Conservation (phyloP, 2,888 invertebrate species). For the Keiferia lycopersicella region DNA sequence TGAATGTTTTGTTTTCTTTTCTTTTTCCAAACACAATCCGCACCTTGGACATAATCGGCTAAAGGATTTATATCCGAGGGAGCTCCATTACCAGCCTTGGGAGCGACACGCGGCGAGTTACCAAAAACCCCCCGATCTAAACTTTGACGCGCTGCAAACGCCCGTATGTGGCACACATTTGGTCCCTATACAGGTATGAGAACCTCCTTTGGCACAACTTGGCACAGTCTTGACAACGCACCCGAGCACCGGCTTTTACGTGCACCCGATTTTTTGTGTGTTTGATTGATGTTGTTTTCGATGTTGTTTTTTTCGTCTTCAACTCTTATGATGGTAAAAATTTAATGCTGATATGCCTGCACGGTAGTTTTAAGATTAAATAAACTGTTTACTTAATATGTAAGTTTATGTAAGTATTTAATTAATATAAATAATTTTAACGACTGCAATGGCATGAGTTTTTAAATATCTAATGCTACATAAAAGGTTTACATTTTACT, state of each 20-base stretch:
- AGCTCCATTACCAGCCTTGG: slow-evolving; percentile 85
- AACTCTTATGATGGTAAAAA: slow-evolving; percentile 27
- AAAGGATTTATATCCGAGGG: slow-evolving; percentile 81
- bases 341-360: slow-evolving; percentile 46
- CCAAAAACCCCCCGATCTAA: slow-evolving; percentile 80
- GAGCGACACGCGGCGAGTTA: slow-evolving; percentile 83
- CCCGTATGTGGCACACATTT: slow-evolving; percentile 77
- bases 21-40: slow-evolving; percentile 79
- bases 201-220: slow-evolving; percentile 68
- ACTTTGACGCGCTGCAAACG: slow-evolving; percentile 76
- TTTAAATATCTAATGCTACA: slow-evolving; percentile 23
- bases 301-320: slow-evolving; percentile 31
- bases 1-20: slow-evolving; percentile 82
- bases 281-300: slow-evolving; percentile 50
- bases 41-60: slow-evolving; percentile 78
- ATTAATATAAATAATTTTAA: slow-evolving; percentile 7
- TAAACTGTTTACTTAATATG: slow-evolving; percentile 28
- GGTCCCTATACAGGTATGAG: slow-evolving; percentile 80
- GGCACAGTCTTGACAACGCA: slow-evolving; percentile 66
- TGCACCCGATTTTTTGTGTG: slow-evolving; percentile 62
- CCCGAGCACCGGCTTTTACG: slow-evolving; percentile 72
- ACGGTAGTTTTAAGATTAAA: slow-evolving; percentile 51
- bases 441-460: slow-evolving; percentile 32
- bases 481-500: slow-evolving; percentile 21
- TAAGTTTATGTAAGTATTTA: slow-evolving; percentile 25